Evolutionary conservation across 2,888 invertebrate species (phyloP).

Genomic region (Acleris holmiana): DNA sequence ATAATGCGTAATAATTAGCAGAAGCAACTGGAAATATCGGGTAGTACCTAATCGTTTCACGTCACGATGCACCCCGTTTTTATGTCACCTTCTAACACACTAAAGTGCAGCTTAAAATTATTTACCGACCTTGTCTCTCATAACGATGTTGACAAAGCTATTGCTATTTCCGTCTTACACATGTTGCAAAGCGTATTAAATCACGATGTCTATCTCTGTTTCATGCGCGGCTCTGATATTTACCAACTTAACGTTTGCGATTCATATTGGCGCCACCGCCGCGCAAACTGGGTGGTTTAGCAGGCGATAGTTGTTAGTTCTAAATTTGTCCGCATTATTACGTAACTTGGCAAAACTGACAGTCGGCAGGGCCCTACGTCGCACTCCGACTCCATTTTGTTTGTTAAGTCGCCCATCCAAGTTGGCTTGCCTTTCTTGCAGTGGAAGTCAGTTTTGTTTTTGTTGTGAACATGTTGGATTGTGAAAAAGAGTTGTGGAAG

Average conservation of each 20-base stretch:
- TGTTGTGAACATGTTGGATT: conserved; percentile 1
- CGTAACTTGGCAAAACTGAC: background rate
- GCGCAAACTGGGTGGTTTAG: background rate
- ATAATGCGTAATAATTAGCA: no score
- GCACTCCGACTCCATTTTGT: background rate
- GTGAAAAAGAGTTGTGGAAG: conserved; percentile 7
- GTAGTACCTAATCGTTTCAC: no score
- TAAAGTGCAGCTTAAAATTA: background rate
- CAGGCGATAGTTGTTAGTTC: background rate
- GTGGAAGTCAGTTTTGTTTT: background rate
- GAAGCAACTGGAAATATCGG: no score
- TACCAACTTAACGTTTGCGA: background rate
- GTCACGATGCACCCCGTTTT: no score
- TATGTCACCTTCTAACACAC: no score
- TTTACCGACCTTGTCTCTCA: background rate
- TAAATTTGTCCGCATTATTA: background rate
- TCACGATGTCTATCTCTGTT: background rate
- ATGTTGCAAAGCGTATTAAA: background rate
- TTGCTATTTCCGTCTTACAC: background rate
- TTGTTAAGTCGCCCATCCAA: background rate
- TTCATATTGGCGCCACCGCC: background rate
- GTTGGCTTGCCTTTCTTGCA: background rate
- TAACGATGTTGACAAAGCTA: background rate
- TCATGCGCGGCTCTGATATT: background rate
- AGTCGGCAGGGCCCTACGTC: background rate